phyloP scores from a whole-genome alignment of 2,797 vertebrate species.

The Ptychobarbus kaznakovi region DNA sequence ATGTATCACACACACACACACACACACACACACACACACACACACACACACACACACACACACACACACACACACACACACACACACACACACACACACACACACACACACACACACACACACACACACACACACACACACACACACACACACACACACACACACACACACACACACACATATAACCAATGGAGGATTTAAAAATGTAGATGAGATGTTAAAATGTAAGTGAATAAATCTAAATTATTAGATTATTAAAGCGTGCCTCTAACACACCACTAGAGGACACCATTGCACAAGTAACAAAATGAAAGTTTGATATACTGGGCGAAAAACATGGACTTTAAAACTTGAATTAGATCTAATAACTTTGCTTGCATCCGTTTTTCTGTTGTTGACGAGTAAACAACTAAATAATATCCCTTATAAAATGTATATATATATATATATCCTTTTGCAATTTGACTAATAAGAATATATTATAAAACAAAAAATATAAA shows the following conservation, averaged over 20 bases:
- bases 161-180: no score
- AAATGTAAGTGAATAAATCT: background rate
- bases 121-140: no score
- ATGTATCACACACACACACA: no score
- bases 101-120: no score
- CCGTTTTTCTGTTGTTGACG: background rate
- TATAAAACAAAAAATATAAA: background rate
- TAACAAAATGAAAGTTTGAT: background rate
- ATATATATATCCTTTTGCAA: background rate
- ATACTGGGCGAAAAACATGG: background rate
- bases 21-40: no score
- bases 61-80: no score
- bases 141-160: no score
- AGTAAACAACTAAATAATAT: background rate
- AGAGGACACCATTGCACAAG: constrained; percentile 7
- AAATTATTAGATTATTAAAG: background rate
- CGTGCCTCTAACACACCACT: background rate
- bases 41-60: no score
- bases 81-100: no score
- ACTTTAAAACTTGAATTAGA: background rate
- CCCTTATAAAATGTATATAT: background rate
- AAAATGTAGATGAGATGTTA: no score
- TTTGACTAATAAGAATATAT: background rate
- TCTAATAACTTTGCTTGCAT: background rate
- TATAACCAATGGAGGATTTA: no score